Evolutionary conservation across 1,140 invertebrate species (phyloP).

Genomic region (Coenobita brevimanus): DNA sequence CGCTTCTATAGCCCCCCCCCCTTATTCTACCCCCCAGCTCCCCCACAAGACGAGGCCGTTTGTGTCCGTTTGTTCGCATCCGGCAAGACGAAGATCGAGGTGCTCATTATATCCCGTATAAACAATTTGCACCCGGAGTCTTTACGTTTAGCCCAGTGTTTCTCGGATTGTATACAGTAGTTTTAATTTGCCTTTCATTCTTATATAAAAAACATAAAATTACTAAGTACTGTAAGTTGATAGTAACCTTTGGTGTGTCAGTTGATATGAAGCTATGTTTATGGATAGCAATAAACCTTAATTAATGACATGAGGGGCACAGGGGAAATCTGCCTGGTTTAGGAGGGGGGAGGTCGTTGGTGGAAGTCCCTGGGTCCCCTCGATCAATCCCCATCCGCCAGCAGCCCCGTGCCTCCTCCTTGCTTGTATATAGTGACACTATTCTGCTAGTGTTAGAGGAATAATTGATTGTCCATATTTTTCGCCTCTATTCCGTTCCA

Average conservation of each 20-base stretch:
- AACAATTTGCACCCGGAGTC: slow-evolving; percentile 44
- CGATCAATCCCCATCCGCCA: not conserved
- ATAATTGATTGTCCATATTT: slow-evolving; percentile 62
- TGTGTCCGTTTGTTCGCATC: not conserved
- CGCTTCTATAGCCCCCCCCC: slow-evolving; percentile 7
- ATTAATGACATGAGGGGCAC: slow-evolving; percentile 26
- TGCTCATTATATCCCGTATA: slow-evolving; percentile 42
- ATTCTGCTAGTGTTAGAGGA: slow-evolving; percentile 54
- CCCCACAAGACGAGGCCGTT: not conserved
- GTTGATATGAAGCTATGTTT: slow-evolving; percentile 60
- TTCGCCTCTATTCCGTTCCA: slow-evolving; percentile 66
- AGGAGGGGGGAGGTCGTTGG: not conserved
- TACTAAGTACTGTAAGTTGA: not conserved
- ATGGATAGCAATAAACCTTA: slow-evolving; percentile 61
- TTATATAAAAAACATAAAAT: slow-evolving; percentile 26
- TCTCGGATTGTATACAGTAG: slow-evolving; percentile 38
- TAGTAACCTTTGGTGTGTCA: slow-evolving; percentile 51
- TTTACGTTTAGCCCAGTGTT: slow-evolving; percentile 47
- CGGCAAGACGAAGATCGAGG: slow-evolving; percentile 30
- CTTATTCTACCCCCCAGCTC: not conserved
- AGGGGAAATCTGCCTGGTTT: not conserved
- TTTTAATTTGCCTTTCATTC: slow-evolving; percentile 55
- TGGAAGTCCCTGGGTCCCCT: not conserved
- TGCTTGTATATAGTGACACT: slow-evolving; percentile 48
- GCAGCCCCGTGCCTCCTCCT: not conserved